Percentiles rank a stretch among this genome's conserved stretches.
Conservation (phyloP, 2,797 vertebrate genomes). For the Lerista edwardsae region DNA sequence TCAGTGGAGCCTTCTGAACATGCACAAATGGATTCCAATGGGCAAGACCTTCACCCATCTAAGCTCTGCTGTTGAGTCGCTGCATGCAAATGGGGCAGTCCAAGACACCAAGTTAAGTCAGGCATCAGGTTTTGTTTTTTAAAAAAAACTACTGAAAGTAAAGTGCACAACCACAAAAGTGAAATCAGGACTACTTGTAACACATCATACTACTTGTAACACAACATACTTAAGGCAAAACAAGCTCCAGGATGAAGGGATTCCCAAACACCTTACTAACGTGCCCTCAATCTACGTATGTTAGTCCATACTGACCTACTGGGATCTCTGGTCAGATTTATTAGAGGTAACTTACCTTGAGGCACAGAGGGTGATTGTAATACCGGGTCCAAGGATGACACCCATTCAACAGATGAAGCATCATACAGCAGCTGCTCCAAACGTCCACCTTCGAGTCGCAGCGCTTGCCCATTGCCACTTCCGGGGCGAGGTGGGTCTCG, state of each 20-base stretch:
- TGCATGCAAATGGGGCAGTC: not conserved
- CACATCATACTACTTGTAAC: no score
- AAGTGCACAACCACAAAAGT: no score
- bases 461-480: slow-evolving; percentile 87
- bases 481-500: slow-evolving; percentile 96
- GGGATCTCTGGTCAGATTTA: not conserved
- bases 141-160: no score
- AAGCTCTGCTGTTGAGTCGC: no score
- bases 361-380: slow-evolving; percentile 88
- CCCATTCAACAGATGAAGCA: slow-evolving; percentile 96
- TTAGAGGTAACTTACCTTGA: slow-evolving; percentile 83
- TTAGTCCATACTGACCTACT: no score
- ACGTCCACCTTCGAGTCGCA: slow-evolving; percentile 91
- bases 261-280: not conserved
- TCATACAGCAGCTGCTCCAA: slow-evolving; percentile 98
- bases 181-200: no score
- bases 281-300: not conserved
- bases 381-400: slow-evolving; percentile 95
- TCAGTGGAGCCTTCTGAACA: no score
- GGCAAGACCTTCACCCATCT: not conserved
- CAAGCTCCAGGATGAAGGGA: not conserved
- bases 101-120: not conserved
- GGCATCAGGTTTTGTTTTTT: not conserved
- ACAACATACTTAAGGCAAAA: not conserved
- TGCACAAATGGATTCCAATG: slow-evolving; percentile 32